Evolutionary conservation across 1,140 invertebrate species (phyloP).

Genomic region (Pseudomyrmex gracilis): DNA sequence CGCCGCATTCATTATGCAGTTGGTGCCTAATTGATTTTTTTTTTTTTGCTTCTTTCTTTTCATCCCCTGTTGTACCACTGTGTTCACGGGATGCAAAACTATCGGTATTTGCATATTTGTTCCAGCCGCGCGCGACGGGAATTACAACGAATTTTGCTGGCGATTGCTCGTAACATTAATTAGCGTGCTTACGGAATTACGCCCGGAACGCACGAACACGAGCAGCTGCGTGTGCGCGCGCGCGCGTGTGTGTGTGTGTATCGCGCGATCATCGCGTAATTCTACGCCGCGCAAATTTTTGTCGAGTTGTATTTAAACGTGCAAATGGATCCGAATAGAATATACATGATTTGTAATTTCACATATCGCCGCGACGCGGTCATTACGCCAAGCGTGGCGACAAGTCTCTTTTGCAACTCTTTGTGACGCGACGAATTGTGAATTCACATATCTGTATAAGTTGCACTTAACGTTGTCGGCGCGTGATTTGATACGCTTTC

Average conservation of each 20-base stretch:
- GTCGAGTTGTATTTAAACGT: conserved; percentile 53
- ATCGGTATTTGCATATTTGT: conserved; percentile 24
- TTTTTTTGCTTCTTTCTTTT: conserved; percentile 8
- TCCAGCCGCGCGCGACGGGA: conserved; percentile 3
- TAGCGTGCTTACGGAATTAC: conserved; percentile 50
- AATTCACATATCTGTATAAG: not conserved
- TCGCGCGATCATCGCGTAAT: conserved; percentile 54
- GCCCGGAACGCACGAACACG: not conserved
- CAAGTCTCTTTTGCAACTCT: not conserved
- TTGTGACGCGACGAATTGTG: conserved; percentile 19
- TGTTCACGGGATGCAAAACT: not conserved
- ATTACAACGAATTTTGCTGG: conserved; percentile 23
- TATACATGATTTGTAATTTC: conserved; percentile 46
- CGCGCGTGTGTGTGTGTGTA: not conserved
- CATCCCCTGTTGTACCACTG: not conserved
- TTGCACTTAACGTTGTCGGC: not conserved
- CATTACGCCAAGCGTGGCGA: conserved; percentile 25
- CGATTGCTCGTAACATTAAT: conserved; percentile 41
- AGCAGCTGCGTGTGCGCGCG: not conserved
- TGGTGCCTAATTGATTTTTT: conserved; percentile 80
- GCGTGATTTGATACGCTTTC: not conserved
- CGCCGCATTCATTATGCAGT: conserved; percentile 81
- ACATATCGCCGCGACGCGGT: conserved; percentile 30
- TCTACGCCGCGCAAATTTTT: conserved; percentile 45
- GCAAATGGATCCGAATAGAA: conserved; percentile 47